A percentile compares a stretch with the other conserved stretches of the same genome.
Conservation (phyloP, 2,797 vertebrate species). For the Bovichtus variegatus region DNA sequence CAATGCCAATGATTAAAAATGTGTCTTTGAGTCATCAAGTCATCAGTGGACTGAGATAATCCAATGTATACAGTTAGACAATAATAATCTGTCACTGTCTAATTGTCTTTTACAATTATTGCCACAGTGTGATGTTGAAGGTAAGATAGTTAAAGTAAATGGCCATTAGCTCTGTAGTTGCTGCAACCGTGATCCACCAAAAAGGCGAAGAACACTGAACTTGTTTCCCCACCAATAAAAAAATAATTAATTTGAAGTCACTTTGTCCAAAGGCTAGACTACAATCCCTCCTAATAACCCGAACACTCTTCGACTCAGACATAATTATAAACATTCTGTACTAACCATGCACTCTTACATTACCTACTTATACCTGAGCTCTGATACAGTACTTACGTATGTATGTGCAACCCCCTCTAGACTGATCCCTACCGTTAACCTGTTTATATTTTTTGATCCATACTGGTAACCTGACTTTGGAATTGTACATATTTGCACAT, state of each 20-base stretch:
- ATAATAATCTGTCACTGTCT: too few relatives aligned
- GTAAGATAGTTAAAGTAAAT: not conserved
- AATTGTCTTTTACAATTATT: too few relatives aligned
- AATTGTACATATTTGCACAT: not conserved
- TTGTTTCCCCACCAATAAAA: not conserved
- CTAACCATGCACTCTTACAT: not conserved
- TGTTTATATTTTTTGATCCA: not conserved
- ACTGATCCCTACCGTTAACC: not conserved
- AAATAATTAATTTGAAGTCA: not conserved
- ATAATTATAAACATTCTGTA: not conserved
- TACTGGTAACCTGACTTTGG: not conserved
- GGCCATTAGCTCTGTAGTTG: not conserved
- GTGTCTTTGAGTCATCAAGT: too few relatives aligned
- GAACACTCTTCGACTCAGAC: not conserved
- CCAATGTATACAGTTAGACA: too few relatives aligned
- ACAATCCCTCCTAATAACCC: not conserved
- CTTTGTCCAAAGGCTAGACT: not conserved
- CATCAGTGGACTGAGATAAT: too few relatives aligned
- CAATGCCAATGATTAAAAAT: too few relatives aligned
- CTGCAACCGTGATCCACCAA: not conserved
- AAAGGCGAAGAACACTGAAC: not conserved
- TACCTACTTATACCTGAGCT: not conserved
- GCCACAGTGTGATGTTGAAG: not conserved
- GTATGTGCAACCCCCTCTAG: not conserved
- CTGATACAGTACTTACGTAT: not conserved